Percentiles rank a stretch among this genome's conserved stretches.
Conservation (phyloP, 2,113 vertebrate genomes). For the Ophthalmolycus amberensis region DNA sequence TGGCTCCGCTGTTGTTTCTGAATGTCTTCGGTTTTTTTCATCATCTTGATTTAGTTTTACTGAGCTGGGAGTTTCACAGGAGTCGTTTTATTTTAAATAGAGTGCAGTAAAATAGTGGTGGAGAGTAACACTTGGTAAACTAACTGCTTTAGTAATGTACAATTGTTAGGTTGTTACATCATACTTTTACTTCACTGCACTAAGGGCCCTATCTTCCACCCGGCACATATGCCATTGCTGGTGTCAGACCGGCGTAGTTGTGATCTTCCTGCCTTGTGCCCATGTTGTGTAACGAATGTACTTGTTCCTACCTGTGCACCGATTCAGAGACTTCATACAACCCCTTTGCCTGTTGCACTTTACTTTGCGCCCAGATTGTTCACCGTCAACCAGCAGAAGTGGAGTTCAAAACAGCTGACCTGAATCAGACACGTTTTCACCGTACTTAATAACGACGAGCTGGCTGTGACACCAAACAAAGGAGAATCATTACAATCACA, state of each 20-base stretch:
- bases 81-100: too few species aligned
- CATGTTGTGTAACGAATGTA: background rate
- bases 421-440: slow-evolving; percentile 53
- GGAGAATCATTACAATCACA: slow-evolving; percentile 69
- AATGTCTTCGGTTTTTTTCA: background rate
- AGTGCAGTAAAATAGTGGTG: background rate
- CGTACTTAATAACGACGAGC: slow-evolving; percentile 55
- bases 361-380: background rate
- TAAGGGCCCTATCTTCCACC: too few species aligned
- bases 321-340: background rate
- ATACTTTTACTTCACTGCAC: too few species aligned
- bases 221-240: too few species aligned
- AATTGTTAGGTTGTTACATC: too few species aligned
- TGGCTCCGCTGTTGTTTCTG: background rate
- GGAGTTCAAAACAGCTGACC: slow-evolving; percentile 31
- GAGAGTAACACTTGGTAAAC: too few species aligned
- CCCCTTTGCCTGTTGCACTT: too few species aligned
- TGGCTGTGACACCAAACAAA: slow-evolving; percentile 57
- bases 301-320: too few species aligned
- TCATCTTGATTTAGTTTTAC: too few species aligned
- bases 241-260: too few species aligned
- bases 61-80: background rate
- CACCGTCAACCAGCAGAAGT: background rate
- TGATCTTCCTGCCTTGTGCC: too few species aligned
- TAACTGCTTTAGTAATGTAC: too few species aligned